Evolutionary conservation across 2,113 vertebrate genomes (phyloP).

Genomic region (Rhineura floridana): DNA sequence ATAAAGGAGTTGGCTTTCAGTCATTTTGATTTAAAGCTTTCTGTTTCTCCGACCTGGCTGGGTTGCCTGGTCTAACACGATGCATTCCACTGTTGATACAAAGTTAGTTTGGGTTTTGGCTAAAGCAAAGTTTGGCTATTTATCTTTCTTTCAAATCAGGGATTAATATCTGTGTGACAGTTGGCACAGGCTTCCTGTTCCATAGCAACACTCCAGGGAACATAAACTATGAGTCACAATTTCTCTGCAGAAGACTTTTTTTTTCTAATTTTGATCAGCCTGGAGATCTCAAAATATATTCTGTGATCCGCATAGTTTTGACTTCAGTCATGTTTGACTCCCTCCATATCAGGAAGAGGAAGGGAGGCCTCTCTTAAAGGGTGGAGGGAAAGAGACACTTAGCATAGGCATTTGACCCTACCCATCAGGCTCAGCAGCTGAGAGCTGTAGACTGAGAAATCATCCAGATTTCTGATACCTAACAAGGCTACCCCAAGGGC

Average conservation of each 20-base stretch:
- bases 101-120: slow-evolving; percentile 58
- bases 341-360: slow-evolving; percentile 42
- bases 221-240: slow-evolving; percentile 74
- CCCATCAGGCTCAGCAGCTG: background rate
- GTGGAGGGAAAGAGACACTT: background rate
- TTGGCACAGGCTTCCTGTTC: slow-evolving; percentile 65
- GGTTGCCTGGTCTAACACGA: slow-evolving; percentile 50
- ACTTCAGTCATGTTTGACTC: slow-evolving; percentile 60
- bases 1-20: background rate
- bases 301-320: slow-evolving; percentile 62
- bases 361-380: slow-evolving; percentile 1
- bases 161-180: slow-evolving; percentile 61
- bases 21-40: slow-evolving; percentile 45
- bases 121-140: slow-evolving; percentile 62
- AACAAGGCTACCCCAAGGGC: background rate
- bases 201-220: slow-evolving; percentile 73
- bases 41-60: slow-evolving; percentile 31
- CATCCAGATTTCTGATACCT: background rate
- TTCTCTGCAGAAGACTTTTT: slow-evolving; percentile 60
- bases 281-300: slow-evolving; percentile 71
- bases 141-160: slow-evolving; percentile 68
- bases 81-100: slow-evolving; percentile 41
- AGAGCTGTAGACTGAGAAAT: background rate
- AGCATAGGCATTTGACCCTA: background rate
- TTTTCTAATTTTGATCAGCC: slow-evolving; percentile 74